phyloP scores from a whole-genome alignment of 2,797 vertebrate genomes.

The Hippopotamyrus pictus region DNA sequence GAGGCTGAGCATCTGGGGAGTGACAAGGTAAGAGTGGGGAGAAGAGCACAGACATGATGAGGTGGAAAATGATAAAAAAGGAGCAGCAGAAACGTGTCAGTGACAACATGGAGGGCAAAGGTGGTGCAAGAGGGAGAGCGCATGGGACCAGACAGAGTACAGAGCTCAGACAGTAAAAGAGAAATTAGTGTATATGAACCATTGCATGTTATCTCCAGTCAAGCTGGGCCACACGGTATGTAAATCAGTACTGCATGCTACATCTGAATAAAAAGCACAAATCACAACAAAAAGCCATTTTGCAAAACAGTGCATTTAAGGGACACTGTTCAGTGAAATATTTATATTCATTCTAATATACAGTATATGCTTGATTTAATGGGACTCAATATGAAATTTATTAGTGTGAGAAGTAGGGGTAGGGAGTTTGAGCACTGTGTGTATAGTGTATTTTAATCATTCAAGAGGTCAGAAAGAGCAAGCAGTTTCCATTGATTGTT shows the following conservation, averaged over 20 bases:
- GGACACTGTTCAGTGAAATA: neutral
- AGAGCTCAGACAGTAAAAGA: neutral
- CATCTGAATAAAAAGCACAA: neutral
- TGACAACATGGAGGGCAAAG: neutral
- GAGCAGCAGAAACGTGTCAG: neutral
- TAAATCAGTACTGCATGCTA: neutral
- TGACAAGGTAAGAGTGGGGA: neutral
- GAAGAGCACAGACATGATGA: neutral
- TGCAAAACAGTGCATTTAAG: neutral
- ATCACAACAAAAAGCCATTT: neutral
- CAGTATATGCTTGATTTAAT: neutral
- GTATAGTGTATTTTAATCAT: neutral
- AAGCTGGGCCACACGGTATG: neutral
- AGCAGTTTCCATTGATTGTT: conserved; percentile 10
- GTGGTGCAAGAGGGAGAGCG: neutral
- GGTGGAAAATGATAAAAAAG: too few species aligned
- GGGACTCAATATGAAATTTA: neutral
- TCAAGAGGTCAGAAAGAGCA: conserved; percentile 21
- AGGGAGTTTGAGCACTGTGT: neutral
- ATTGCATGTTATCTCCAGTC: neutral
- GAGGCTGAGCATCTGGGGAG: too few species aligned
- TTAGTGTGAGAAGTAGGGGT: neutral
- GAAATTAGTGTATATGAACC: neutral
- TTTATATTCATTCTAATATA: neutral
- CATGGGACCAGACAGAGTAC: neutral